phyloP scores from a whole-genome alignment of 2,888 invertebrate genomes.

The Brachynemurus nebulosus region DNA sequence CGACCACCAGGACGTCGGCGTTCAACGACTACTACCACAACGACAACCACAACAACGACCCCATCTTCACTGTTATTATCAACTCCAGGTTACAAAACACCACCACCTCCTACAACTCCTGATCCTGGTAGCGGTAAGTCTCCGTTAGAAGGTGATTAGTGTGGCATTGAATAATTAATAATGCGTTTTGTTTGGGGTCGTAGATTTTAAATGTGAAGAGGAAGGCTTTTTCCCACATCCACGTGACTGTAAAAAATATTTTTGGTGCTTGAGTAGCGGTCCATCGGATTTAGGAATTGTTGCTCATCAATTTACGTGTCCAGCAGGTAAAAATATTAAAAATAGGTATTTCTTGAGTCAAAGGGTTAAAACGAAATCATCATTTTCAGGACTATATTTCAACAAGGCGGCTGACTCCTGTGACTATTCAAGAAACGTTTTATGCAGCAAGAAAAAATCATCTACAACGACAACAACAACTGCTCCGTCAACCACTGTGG shows the following conservation, averaged over 20 bases:
- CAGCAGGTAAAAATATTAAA: slow-evolving; percentile 46
- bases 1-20: slow-evolving; percentile 19
- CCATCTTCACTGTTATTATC: slow-evolving; percentile 35
- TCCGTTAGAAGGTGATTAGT: not conserved
- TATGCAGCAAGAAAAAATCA: slow-evolving; percentile 52
- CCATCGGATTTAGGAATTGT: slow-evolving; percentile 81
- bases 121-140: slow-evolving; percentile 66
- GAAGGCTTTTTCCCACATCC: slow-evolving; percentile 90
- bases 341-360: not conserved
- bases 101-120: slow-evolving; percentile 78
- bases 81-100: slow-evolving; percentile 43
- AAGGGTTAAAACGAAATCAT: not conserved
- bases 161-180: not conserved
- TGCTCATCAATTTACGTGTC: slow-evolving; percentile 86
- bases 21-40: slow-evolving; percentile 20
- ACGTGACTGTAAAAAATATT: slow-evolving; percentile 86
- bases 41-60: slow-evolving; percentile 36
- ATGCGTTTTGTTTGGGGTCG: no score
- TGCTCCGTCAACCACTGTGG: slow-evolving; percentile 26
- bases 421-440: slow-evolving; percentile 79
- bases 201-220: slow-evolving; percentile 82
- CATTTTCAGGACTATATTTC: slow-evolving; percentile 60
- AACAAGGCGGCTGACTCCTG: slow-evolving; percentile 86
- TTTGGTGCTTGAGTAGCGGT: slow-evolving; percentile 85
- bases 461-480: slow-evolving; percentile 33